Percentiles rank a stretch among this genome's conserved stretches.
Evolutionary conservation across 2,888 invertebrate genomes (phyloP).

Genomic region (Ferrisia virgata): DNA sequence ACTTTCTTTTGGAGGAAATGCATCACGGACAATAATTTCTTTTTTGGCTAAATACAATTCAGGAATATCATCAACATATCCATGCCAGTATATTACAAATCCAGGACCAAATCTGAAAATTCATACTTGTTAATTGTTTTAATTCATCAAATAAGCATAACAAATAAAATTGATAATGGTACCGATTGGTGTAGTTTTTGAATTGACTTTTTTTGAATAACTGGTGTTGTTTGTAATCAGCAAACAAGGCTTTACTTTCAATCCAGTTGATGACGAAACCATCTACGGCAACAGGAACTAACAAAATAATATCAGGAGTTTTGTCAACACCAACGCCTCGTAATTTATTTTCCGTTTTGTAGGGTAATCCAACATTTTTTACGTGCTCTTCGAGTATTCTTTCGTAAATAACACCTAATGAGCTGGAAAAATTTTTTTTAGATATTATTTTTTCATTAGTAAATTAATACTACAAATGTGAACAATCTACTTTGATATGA

Average conservation of each 20-base stretch:
- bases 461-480: neutral
- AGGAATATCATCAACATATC: conserved; percentile 18
- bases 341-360: conserved; percentile 36
- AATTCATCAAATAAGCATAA: neutral
- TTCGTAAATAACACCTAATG: conserved; percentile 33
- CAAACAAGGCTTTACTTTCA: conserved; percentile 39
- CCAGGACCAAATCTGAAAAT: conserved; percentile 36
- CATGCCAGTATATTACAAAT: conserved; percentile 40
- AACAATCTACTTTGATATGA: conserved; percentile 23
- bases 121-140: neutral
- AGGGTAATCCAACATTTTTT: conserved; percentile 11
- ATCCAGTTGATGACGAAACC: conserved; percentile 39
- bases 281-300: conserved; percentile 37
- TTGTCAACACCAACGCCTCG: conserved; percentile 31
- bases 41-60: conserved; percentile 33
- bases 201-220: conserved; percentile 39
- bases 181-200: conserved; percentile 39
- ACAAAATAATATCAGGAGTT: conserved; percentile 37
- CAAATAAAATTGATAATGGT: neutral
- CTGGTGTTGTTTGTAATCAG: conserved; percentile 34
- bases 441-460: neutral
- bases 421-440: neutral
- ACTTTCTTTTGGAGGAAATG: conserved; percentile 32
- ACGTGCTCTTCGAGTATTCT: conserved; percentile 29
- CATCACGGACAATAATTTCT: conserved; percentile 32